Evolutionary conservation across 2,797 vertebrate genomes (phyloP).

Genomic region (Premnoplex brunnescens): DNA sequence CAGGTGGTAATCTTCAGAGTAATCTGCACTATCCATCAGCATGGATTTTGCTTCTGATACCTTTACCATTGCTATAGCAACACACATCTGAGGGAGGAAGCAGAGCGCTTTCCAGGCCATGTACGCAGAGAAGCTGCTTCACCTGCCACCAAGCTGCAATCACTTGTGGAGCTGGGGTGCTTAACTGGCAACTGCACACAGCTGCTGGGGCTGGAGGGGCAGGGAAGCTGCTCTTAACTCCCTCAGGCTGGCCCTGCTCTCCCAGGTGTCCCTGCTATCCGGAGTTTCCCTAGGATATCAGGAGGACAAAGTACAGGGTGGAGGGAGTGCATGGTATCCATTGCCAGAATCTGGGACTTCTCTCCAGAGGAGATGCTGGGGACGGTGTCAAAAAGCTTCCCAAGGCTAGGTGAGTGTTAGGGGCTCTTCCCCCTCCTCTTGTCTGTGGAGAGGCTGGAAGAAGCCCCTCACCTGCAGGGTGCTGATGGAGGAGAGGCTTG

Average conservation of each 20-base stretch:
- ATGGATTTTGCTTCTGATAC: background rate
- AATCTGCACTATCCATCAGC: background rate
- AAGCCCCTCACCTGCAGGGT: background rate
- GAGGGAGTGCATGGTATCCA: fast-evolving
- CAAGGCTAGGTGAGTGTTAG: fast-evolving
- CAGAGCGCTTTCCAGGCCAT: background rate
- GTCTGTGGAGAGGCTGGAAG: background rate
- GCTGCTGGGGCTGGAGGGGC: background rate
- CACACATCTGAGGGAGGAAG: background rate
- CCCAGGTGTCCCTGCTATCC: background rate
- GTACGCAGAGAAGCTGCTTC: background rate
- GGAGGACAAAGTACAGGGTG: background rate
- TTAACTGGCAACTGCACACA: background rate
- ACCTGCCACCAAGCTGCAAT: background rate
- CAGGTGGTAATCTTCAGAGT: background rate
- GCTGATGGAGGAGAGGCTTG: background rate
- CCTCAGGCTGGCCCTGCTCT: background rate
- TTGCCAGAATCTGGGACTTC: background rate
- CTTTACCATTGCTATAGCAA: conserved; percentile 55
- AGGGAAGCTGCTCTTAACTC: background rate
- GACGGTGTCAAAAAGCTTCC: background rate
- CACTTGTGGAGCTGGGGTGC: background rate
- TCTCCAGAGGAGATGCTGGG: background rate
- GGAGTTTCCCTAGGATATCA: background rate
- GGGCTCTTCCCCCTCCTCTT: background rate